Evolutionary conservation across 2,797 vertebrate genomes (phyloP).

Genomic region (Liparis tanakae): DNA sequence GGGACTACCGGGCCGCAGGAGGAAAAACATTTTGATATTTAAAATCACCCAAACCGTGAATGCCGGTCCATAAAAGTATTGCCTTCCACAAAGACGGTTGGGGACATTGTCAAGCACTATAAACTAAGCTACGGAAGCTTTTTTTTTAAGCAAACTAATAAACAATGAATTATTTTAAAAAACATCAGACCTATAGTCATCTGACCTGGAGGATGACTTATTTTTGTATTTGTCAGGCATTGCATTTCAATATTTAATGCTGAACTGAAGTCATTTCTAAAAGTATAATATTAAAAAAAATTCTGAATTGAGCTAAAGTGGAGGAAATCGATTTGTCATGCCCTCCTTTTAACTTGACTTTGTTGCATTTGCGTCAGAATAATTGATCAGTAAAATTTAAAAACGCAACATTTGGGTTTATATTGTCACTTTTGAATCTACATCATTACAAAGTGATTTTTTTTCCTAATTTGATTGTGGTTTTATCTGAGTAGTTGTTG

Average conservation of each 20-base stretch:
- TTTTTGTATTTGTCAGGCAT: neutral
- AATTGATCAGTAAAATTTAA: neutral
- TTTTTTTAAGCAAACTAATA: neutral
- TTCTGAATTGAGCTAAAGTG: neutral
- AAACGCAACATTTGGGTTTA: neutral
- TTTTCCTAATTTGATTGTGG: neutral
- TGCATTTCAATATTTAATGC: constrained; percentile 31
- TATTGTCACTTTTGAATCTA: neutral
- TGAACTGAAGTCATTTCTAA: constrained; percentile 12
- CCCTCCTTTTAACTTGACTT: neutral
- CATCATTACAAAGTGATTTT: neutral
- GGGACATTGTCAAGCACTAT: too few species aligned
- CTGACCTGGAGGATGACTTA: neutral
- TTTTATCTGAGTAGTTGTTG: neutral
- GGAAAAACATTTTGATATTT: too few species aligned
- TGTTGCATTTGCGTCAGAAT: neutral
- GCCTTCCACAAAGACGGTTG: too few species aligned
- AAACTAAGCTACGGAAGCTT: neutral
- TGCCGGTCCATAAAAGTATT: too few species aligned
- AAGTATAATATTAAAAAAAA: neutral
- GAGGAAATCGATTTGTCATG: neutral
- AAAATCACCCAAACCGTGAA: too few species aligned
- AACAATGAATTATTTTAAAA: neutral
- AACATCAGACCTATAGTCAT: constrained; percentile 1
- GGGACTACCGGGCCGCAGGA: too few species aligned